Percentiles rank a stretch among this genome's conserved stretches.
Evolutionary conservation across 2,113 vertebrate species (phyloP).

Genomic region (Todiramphus saurophagus): DNA sequence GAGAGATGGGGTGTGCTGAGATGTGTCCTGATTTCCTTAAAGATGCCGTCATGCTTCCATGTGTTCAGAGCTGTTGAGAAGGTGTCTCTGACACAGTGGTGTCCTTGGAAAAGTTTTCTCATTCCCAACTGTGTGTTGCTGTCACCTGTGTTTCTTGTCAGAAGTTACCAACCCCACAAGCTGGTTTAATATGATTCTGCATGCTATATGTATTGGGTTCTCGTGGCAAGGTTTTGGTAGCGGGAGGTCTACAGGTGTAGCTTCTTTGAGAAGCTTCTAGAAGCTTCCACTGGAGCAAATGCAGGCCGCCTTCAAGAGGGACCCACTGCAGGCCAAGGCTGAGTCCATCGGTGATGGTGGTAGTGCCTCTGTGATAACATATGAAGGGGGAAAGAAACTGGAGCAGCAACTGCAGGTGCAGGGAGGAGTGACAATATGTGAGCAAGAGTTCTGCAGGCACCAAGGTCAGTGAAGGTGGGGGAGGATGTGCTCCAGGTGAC

Average conservation of each 20-base stretch:
- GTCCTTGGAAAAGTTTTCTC: not conserved
- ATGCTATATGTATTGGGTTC: not conserved
- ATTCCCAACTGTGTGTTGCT: not conserved
- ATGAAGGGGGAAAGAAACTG: not conserved
- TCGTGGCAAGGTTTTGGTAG: not conserved
- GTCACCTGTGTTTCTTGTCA: not conserved
- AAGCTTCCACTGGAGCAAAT: not conserved
- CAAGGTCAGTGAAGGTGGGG: not conserved
- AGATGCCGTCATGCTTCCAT: not conserved
- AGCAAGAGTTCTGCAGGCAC: not conserved
- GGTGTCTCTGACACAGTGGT: not conserved
- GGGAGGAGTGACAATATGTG: not conserved
- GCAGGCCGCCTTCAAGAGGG: not conserved
- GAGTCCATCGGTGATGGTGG: accelerated
- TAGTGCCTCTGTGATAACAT: not conserved
- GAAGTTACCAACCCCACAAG: not conserved
- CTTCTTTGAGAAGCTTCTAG: not conserved
- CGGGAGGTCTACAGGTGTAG: not conserved
- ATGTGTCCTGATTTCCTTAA: not conserved
- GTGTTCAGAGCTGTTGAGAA: not conserved
- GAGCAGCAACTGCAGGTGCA: not conserved
- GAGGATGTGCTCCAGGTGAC: not conserved
- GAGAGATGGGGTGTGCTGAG: not conserved
- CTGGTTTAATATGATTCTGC: not conserved
- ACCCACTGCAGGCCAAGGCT: not conserved